A percentile compares a stretch with the other conserved stretches of the same genome.
phyloP scores from a whole-genome alignment of 2,888 invertebrate species.

The Mythimna pallens region DNA sequence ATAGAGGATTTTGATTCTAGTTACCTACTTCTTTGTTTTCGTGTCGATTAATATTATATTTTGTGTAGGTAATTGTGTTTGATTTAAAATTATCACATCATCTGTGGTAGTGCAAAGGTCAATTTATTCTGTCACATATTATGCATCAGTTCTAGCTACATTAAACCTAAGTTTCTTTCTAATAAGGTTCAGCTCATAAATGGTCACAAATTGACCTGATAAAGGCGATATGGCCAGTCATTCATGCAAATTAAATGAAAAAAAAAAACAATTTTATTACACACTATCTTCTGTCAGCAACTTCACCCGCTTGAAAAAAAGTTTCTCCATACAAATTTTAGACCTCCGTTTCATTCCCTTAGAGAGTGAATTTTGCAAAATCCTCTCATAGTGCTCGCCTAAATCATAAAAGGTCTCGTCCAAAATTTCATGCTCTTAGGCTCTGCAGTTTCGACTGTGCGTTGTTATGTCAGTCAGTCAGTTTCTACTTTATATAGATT shows the following conservation, averaged over 20 bases:
- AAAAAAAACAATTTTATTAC: not conserved
- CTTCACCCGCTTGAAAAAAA: too few species aligned
- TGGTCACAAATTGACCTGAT: not conserved
- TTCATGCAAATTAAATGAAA: slow-evolving; percentile 1
- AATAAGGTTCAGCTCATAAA: not conserved
- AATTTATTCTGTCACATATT: not conserved
- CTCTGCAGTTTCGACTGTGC: too few species aligned
- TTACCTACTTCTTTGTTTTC: not conserved
- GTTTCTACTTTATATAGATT: not conserved
- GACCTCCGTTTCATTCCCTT: too few species aligned
- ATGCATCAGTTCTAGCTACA: not conserved
- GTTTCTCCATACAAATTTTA: too few species aligned
- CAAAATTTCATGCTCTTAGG: too few species aligned
- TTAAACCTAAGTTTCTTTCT: not conserved
- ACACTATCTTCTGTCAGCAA: too few species aligned
- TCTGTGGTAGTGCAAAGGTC: not conserved
- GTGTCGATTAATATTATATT: not conserved
- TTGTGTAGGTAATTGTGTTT: not conserved
- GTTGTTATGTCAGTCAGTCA: too few species aligned
- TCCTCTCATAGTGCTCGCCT: too few species aligned
- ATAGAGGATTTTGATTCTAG: not conserved
- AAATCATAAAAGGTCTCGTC: too few species aligned
- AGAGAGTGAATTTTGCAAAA: too few species aligned
- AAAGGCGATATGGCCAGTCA: not conserved
- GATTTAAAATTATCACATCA: not conserved